Conservation (phyloP, 2,888 invertebrate genomes). For the Hemithea aestivaria region DNA sequence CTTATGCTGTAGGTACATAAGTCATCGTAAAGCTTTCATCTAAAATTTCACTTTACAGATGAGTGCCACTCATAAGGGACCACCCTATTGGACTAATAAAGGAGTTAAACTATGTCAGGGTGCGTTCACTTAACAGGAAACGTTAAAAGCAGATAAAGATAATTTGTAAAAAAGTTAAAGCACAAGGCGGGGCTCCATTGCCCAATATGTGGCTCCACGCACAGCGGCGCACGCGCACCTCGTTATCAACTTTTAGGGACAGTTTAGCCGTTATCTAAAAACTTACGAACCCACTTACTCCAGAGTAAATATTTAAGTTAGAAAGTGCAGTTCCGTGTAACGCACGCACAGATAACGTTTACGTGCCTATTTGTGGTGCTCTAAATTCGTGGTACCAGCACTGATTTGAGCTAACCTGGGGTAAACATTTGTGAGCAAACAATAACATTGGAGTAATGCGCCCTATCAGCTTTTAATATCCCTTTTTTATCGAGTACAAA, state of each 20-base stretch:
- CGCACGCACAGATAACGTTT: slow-evolving; percentile 62
- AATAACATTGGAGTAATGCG: slow-evolving; percentile 31
- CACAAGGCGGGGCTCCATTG: slow-evolving; percentile 4
- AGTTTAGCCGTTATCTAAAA: slow-evolving; percentile 65
- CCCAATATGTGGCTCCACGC: slow-evolving; percentile 8
- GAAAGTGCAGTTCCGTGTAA: slow-evolving; percentile 78
- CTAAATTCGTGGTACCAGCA: slow-evolving; percentile 54
- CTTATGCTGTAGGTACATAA: too few species aligned
- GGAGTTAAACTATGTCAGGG: slow-evolving; percentile 27
- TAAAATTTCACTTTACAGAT: too few species aligned
- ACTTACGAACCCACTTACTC: slow-evolving; percentile 64
- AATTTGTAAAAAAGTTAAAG: slow-evolving; percentile 55
- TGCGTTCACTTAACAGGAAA: slow-evolving; percentile 54
- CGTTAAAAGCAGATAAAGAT: slow-evolving; percentile 50
- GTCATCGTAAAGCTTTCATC: too few species aligned
- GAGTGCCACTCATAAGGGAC: too few species aligned
- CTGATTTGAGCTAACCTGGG: slow-evolving; percentile 39
- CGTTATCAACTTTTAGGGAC: slow-evolving; percentile 59
- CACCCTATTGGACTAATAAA: too few species aligned
- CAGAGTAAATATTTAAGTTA: slow-evolving; percentile 72
- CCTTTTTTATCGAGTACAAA: slow-evolving; percentile 23
- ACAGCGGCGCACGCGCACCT: slow-evolving; percentile 50
- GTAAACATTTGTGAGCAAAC: slow-evolving; percentile 46
- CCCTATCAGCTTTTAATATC: slow-evolving; percentile 28
- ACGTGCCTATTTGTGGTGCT: slow-evolving; percentile 55